Base-by-base conservation (phyloP, 1,140 invertebrate genomes). In the Drosophila varians region DNA sequence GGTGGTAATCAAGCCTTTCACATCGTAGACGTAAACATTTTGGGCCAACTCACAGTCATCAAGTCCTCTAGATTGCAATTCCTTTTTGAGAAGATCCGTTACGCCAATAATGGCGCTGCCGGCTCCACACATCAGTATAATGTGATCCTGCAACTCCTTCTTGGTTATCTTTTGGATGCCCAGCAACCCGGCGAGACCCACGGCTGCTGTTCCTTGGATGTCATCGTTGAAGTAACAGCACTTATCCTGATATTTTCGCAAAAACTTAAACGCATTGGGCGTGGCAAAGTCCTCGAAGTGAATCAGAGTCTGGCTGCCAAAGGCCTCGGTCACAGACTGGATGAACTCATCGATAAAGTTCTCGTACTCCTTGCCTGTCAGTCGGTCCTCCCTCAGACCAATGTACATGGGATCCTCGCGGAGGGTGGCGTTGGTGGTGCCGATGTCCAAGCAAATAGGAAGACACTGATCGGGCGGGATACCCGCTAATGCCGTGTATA, bases 251-350 rank as follows among this genome's bases (percentile, higher is more conserved):
- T 99, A 99, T 89, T 97, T 98, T 51, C 94, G 94, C 47, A 99
- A 92, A 19, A 99, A 92, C 23, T 96, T 93, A 91, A 99, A 99
- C 2, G 98, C 98, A 92, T 99, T 99, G 0, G 95, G 93, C 77
- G 99, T 99, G 16, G 95, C 97, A 91, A 99, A 99, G 92, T 99
- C 98, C 92, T 99, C 98, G 92, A 99, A 99, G 92, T 99, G 94
- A 49, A 97, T 97, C 4, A 98, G 93, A 18, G 94, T 96, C 80
- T 95, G 96, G 83, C 95, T 94, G 0, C 96, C 96, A 82, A 94
- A 98, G 76, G 96, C 94, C 62, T 94, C 92, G 0, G 98, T 96
- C n/a, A 95, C 95, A 0, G 98, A 97, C 43, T 95, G 88, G 97
- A 99, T 99, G 90, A 99, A 99, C 92, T 99, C 99, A 18, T 99